Conservation (phyloP, 2,888 invertebrate species). For the Strigamia crassipes region DNA sequence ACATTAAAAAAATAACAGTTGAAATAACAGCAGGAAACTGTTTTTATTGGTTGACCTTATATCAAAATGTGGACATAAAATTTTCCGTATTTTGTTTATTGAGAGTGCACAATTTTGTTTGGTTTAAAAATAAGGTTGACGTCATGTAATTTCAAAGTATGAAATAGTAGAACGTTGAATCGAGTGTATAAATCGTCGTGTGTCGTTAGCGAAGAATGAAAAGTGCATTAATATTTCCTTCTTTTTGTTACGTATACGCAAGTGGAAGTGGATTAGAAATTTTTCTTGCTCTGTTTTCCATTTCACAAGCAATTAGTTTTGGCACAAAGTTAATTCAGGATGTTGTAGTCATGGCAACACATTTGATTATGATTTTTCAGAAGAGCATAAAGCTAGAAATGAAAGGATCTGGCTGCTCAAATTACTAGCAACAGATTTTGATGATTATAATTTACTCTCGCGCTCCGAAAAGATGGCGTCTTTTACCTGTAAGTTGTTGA, state of each 20-base stretch:
- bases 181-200: not conserved
- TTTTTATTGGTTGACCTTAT: too few relatives aligned
- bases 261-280: conserved; percentile 29
- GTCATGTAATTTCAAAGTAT: not conserved
- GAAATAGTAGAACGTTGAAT: not conserved
- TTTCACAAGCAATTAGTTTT: conserved; percentile 42
- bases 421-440: conserved; percentile 40
- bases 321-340: conserved; percentile 38
- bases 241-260: conserved; percentile 1
- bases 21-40: too few relatives aligned
- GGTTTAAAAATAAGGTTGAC: not conserved
- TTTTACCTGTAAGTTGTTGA: conserved; percentile 14
- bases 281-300: conserved; percentile 42
- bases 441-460: conserved; percentile 37
- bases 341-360: conserved; percentile 22
- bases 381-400: conserved; percentile 36
- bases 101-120: too few relatives aligned
- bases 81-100: too few relatives aligned
- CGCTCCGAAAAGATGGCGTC: not conserved
- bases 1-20: too few relatives aligned
- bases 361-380: conserved; percentile 22
- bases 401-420: conserved; percentile 42
- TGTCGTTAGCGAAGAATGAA: not conserved
- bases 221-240: conserved; percentile 13
- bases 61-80: too few relatives aligned